Conservation (phyloP, 1,140 invertebrate genomes). For the Colletes gigas region DNA sequence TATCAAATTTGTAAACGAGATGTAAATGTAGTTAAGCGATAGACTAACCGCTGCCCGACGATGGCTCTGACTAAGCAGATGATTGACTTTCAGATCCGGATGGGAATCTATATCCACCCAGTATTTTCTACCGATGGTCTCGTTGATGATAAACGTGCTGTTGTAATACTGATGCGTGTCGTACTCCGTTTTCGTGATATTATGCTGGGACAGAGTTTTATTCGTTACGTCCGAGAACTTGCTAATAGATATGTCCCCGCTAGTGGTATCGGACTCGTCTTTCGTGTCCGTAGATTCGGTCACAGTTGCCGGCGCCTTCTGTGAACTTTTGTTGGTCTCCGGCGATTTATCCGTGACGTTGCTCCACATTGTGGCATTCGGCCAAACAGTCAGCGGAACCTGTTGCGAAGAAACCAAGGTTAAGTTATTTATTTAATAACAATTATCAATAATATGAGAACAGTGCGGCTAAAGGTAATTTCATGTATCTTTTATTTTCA, state of each 20-base stretch:
- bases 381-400: conserved; percentile 38
- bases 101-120: conserved; percentile 88
- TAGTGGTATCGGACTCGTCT: conserved; percentile 49
- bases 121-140: conserved; percentile 82
- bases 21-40: background rate
- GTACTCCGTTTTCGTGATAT: conserved; percentile 81
- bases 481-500: background rate
- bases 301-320: background rate
- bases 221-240: conserved; percentile 77
- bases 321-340: conserved; percentile 18
- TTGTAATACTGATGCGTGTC: conserved; percentile 91
- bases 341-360: conserved; percentile 44
- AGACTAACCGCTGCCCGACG: conserved; percentile 91
- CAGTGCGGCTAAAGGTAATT: too few relatives aligned
- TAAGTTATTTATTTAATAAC: background rate
- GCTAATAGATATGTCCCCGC: conserved; percentile 74
- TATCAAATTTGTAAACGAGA: background rate
- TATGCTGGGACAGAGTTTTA: conserved; percentile 78
- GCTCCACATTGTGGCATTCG: conserved; percentile 63
- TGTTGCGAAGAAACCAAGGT: background rate
- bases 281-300: background rate
- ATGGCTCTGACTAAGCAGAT: conserved; percentile 92
- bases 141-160: conserved; percentile 85
- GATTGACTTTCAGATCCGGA: conserved; percentile 84
- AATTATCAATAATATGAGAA: too few relatives aligned